A percentile compares a stretch with the other conserved stretches of the same genome.
phyloP scores from a whole-genome alignment of 2,113 vertebrate genomes.

The Oryzias celebensis region DNA sequence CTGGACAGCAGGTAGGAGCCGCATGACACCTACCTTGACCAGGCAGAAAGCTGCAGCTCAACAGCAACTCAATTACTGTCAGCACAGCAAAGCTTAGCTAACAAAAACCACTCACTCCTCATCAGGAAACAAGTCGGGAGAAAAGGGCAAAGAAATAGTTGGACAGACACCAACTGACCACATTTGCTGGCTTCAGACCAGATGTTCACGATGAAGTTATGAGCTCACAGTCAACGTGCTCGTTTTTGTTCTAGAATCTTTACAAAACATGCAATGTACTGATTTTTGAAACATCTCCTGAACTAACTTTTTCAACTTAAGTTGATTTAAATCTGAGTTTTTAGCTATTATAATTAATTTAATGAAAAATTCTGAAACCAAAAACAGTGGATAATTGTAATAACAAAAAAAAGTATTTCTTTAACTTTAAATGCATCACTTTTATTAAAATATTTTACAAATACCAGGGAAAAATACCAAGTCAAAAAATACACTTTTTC shows the following conservation, averaged over 20 bases:
- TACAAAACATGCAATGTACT: background rate
- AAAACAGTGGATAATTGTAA: no score
- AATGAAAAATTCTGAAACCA: no score
- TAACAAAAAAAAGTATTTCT: no score
- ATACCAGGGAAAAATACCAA: no score
- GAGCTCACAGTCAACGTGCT: constrained; percentile 46
- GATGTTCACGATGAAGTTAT: constrained; percentile 46
- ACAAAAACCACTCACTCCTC: constrained; percentile 59
- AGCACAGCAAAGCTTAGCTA: constrained; percentile 61
- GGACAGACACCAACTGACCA: constrained; percentile 61
- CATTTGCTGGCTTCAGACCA: constrained; percentile 64
- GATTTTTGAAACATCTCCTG: no score
- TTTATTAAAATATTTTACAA: no score
- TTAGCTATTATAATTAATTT: no score
- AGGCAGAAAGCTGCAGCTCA: constrained; percentile 60
- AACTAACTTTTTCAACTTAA: no score
- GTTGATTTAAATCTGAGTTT: no score
- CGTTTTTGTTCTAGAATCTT: constrained; percentile 13
- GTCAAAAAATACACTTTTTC: no score
- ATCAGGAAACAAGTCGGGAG: constrained; percentile 62
- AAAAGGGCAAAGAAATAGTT: constrained; percentile 62
- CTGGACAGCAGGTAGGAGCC: constrained; percentile 57
- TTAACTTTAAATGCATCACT: no score
- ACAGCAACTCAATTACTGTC: constrained; percentile 59
- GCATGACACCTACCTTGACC: constrained; percentile 66